These are phyloP conservation scores for Bombylius discolor DNA, from an alignment of 2,888 invertebrate genomes.

Conservation along the genomic window DNA sequence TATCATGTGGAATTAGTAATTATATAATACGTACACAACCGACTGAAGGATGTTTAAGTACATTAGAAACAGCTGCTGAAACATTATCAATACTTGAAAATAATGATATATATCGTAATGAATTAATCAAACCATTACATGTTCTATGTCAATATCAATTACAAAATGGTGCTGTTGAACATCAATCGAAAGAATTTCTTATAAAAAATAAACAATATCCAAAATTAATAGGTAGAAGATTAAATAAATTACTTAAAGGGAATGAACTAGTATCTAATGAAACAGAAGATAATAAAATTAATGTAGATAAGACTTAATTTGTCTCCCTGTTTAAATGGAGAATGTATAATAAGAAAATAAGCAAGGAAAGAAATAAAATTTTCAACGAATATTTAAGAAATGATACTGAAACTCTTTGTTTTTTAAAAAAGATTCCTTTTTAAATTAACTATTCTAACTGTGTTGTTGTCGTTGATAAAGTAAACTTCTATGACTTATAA, in stretches of 20 bases:
- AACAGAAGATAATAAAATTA: too few relatives aligned
- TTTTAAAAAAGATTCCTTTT: too few relatives aligned
- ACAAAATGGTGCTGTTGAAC: slow-evolving; percentile 81
- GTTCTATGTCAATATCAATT: slow-evolving; percentile 77
- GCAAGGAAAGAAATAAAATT: too few relatives aligned
- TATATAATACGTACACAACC: slow-evolving; percentile 92
- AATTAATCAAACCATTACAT: slow-evolving; percentile 64
- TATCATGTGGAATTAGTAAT: slow-evolving; percentile 58
- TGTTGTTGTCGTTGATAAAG: too few relatives aligned
- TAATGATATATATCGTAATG: slow-evolving; percentile 46
- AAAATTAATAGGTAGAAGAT: slow-evolving; percentile 63
- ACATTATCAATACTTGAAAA: slow-evolving; percentile 66
- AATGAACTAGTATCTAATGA: too few relatives aligned
- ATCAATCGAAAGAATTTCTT: slow-evolving; percentile 83
- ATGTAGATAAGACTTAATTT: too few relatives aligned
- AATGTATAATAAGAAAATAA: too few relatives aligned
- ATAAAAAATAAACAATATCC: slow-evolving; percentile 68
- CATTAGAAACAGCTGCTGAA: slow-evolving; percentile 73
- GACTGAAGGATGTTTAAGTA: slow-evolving; percentile 80
- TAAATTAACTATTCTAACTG: too few relatives aligned
- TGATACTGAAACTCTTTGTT: too few relatives aligned
- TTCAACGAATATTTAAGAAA: too few relatives aligned
- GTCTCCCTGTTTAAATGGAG: too few relatives aligned
- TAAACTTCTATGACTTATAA: too few relatives aligned
- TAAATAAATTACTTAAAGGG: slow-evolving; percentile 44